Conservation (phyloP, 35 echinoderm and acorn worm genomes). For the Lytechinus variegatus region DNA sequence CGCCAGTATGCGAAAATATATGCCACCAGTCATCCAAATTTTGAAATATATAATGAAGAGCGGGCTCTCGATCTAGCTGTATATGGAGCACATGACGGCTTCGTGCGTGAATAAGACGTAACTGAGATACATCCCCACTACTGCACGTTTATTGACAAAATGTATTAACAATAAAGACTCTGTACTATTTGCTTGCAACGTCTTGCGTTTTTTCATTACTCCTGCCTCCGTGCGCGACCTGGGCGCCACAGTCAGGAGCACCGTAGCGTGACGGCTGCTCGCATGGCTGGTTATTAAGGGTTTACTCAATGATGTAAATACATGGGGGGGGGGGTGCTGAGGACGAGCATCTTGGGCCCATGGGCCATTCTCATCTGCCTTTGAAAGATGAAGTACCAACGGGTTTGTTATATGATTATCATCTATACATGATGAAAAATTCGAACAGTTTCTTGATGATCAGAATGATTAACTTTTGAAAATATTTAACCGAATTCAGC, state of each 20-base stretch:
- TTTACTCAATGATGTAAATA: neutral
- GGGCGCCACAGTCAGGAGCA: neutral
- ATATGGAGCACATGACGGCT: neutral
- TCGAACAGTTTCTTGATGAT: too few relatives aligned
- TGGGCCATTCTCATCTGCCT: too few relatives aligned
- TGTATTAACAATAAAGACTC: constrained; percentile 4
- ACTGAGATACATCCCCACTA: neutral
- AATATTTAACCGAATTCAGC: too few relatives aligned
- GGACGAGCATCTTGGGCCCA: neutral
- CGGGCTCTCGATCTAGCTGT: neutral
- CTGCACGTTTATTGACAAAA: neutral
- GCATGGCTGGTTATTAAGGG: neutral
- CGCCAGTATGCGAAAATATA: neutral
- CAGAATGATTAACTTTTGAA: too few relatives aligned
- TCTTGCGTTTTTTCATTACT: neutral
- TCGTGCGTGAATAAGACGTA: neutral
- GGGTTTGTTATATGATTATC: too few relatives aligned
- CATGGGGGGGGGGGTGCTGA: neutral
- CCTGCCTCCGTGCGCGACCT: too few relatives aligned
- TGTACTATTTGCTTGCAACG: neutral
- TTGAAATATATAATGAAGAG: neutral
- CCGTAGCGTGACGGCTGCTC: neutral
- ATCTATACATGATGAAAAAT: too few relatives aligned
- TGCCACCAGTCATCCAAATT: neutral
- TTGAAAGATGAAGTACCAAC: too few relatives aligned